Evolutionary conservation across 2,113 vertebrate species (phyloP), one percentile per base, ranked within the genome.

Genomic region (Eonycteris spelaea): DNA sequence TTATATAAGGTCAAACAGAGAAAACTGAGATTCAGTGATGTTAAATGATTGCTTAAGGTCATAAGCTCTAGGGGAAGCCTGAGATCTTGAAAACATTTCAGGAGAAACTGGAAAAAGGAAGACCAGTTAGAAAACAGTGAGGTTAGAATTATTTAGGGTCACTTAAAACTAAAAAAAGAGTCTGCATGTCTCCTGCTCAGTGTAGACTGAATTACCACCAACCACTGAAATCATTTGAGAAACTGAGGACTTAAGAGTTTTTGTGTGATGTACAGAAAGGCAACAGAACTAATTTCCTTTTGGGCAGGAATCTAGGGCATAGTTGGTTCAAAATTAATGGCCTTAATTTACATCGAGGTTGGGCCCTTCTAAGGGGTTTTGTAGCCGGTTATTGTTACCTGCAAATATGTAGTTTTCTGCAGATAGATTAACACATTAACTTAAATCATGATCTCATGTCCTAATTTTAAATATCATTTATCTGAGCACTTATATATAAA

Each of bases 161-260:
- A 12, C 65, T 95, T 51, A 59, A 79, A 89, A 68, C 16, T n/a
- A 71, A 73, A 26, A 21, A 82, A 82, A 73, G 68, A 73, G 4
- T 19, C 14, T 40, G 24, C 22, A 8, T 8, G 9, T 70, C 70
- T 71, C 3, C 40, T 61, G 26, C 43, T 90, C 12, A 12, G 19
- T 30, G 21, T 55, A 51, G 79, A 33, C 28, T 61, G 21, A 95
- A 55, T 70, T 55, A 79, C 1, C 61, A 40, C 7, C 40, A 57
- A 80, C 21, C 71, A 71, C 0, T 35, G 59, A 87, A 79, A 80
- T 78, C 10, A 82, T 24, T 95, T 61, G 16, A 33, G 77, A 71
- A 79, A 59, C 30, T 97, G 57, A 68, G 65, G 40, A 95, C 57
- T 53, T 79, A 59, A 57, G 57, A 63, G 24, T 63, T 96, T 94